Percentiles rank a stretch among this genome's conserved stretches.
These are phyloP conservation scores for Clarias fuscus DNA, from an alignment of 2,797 vertebrate species.

Conservation along the genomic window DNA sequence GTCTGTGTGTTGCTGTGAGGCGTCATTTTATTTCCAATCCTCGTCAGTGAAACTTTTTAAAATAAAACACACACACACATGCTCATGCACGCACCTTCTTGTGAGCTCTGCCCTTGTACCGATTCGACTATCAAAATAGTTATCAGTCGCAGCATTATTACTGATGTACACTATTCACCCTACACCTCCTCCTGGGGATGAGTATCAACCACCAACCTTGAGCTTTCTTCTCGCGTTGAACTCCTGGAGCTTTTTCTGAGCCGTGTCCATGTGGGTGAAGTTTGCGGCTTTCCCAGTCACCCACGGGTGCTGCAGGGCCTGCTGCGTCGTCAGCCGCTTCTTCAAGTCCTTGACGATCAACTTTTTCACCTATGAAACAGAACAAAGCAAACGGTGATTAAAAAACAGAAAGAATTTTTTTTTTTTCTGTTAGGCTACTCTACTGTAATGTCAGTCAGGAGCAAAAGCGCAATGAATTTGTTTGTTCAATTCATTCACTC, in stretches of 20 bases:
- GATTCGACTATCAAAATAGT: too few species aligned
- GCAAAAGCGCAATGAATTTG: background rate
- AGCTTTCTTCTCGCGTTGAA: slow-evolving; percentile 88
- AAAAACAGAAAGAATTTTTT: background rate
- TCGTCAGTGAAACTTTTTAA: too few species aligned
- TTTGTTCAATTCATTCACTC: slow-evolving; percentile 57
- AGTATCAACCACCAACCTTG: slow-evolving; percentile 70
- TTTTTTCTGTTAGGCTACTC: background rate
- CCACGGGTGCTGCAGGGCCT: slow-evolving; percentile 87
- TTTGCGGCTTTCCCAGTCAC: slow-evolving; percentile 86
- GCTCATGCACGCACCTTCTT: too few species aligned
- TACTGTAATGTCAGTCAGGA: background rate
- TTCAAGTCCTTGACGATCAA: slow-evolving; percentile 87
- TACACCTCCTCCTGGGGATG: background rate
- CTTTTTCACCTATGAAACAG: slow-evolving; percentile 78
- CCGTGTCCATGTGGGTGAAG: slow-evolving; percentile 86
- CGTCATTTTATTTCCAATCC: too few species aligned
- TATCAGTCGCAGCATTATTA: background rate
- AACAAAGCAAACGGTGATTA: background rate
- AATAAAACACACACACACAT: too few species aligned
- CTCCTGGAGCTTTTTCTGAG: slow-evolving; percentile 88
- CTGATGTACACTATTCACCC: background rate
- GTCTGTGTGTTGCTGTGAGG: too few species aligned
- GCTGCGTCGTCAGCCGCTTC: slow-evolving; percentile 82
- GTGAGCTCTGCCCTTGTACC: too few species aligned